phyloP scores from a whole-genome alignment of 1,140 invertebrate genomes.

The Halotydeus destructor region DNA sequence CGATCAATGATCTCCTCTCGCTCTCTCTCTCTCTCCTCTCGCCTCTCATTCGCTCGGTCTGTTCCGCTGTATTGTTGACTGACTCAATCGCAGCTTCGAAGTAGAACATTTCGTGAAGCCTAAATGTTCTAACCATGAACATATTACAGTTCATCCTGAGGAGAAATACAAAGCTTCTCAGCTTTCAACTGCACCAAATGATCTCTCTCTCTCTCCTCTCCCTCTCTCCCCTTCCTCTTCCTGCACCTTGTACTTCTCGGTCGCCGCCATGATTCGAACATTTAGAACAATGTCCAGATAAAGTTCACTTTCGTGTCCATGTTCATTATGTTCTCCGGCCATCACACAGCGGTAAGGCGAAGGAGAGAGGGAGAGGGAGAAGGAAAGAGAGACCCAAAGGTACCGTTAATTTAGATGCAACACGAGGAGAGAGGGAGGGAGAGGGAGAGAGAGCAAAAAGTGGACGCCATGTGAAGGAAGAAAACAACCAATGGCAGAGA shows the following conservation, averaged over 20 bases:
- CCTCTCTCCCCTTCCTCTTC: background rate
- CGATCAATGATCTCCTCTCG: background rate
- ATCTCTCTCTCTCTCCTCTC: background rate
- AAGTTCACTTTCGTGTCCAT: no score
- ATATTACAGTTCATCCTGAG: background rate
- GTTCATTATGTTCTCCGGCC: background rate
- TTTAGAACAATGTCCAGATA: no score
- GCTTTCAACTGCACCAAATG: background rate
- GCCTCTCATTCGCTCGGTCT: background rate
- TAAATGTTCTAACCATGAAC: background rate
- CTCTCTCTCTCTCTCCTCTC: slow-evolving; percentile 1
- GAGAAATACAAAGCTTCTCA: background rate
- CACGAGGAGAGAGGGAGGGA: background rate
- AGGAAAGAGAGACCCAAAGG: background rate
- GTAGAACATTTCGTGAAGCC: background rate
- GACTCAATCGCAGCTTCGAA: background rate
- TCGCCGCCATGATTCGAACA: no score
- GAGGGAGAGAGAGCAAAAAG: background rate
- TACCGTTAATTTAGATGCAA: background rate
- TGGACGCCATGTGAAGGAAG: no score
- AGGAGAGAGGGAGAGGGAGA: slow-evolving; percentile 1
- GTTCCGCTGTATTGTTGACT: background rate
- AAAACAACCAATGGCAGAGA: no score
- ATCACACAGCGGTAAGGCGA: background rate
- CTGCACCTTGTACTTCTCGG: background rate